phyloP scores from a whole-genome alignment of 2,888 invertebrate genomes.

The Linnaemya tessellans region DNA sequence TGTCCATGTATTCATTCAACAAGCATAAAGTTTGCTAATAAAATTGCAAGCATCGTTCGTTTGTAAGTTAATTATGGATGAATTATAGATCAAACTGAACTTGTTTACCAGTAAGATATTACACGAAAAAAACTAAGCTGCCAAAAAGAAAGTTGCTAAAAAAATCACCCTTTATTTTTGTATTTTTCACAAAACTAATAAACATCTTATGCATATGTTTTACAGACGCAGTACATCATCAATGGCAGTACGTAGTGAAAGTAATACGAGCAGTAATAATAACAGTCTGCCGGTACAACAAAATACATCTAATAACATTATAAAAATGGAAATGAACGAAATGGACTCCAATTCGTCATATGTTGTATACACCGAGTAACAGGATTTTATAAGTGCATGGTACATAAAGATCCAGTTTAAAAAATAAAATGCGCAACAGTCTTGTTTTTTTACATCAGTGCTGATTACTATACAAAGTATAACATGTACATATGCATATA shows the following conservation, averaged over 20 bases:
- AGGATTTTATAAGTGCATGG: not conserved
- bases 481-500: not conserved
- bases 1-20: too few species aligned
- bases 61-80: too few species aligned
- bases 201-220: not conserved
- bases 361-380: constrained; percentile 92
- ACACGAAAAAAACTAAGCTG: too few species aligned
- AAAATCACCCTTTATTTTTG: too few species aligned
- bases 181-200: too few species aligned
- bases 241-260: constrained; percentile 50
- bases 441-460: not conserved
- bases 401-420: not conserved
- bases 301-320: constrained; percentile 85
- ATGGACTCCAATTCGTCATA: constrained; percentile 90
- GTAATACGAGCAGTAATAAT: constrained; percentile 81
- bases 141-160: too few species aligned
- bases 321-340: constrained; percentile 89
- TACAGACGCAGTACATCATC: constrained; percentile 66
- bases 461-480: constrained; percentile 3
- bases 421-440: not conserved
- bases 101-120: too few species aligned
- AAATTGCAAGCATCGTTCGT: too few species aligned
- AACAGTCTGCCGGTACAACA: constrained; percentile 83
- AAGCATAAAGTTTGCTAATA: too few species aligned
- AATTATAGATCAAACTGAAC: too few species aligned